Percentiles rank a stretch among this genome's conserved stretches.
Conservation (phyloP, 2,888 invertebrate genomes). For the Antheraea assamensis region DNA sequence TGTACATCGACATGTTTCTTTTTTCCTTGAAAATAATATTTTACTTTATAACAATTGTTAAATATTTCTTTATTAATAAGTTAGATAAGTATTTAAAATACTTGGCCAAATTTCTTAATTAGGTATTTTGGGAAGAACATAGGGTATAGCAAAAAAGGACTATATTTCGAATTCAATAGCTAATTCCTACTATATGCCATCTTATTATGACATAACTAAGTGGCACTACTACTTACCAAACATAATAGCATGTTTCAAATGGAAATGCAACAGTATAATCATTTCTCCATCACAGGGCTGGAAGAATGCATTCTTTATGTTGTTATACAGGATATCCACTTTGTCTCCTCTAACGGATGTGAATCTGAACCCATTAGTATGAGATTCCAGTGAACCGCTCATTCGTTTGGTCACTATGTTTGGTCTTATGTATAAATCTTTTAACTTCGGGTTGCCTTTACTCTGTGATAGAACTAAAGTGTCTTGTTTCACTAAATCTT, state of each 20-base stretch:
- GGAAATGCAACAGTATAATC: constrained; percentile 99
- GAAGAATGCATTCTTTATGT: constrained; percentile 99
- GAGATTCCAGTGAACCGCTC: constrained; percentile 96
- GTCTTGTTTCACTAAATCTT: constrained; percentile 99
- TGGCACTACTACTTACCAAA: constrained; percentile 85
- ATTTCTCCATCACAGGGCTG: constrained; percentile 99
- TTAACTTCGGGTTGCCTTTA: constrained; percentile 98
- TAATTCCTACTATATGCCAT: too few species aligned
- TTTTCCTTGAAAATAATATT: constrained; percentile 84
- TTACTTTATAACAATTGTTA: background rate
- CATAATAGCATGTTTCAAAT: constrained; percentile 99
- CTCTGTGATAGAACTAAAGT: constrained; percentile 95
- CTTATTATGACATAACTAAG: background rate
- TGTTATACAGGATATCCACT: constrained; percentile 99
- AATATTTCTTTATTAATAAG: background rate
- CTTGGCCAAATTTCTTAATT: too few species aligned
- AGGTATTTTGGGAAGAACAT: too few species aligned
- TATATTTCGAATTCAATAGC: too few species aligned
- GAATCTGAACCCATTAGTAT: constrained; percentile 97
- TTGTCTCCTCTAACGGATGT: constrained; percentile 99
- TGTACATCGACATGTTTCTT: constrained; percentile 99
- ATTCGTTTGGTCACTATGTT: constrained; percentile 98
- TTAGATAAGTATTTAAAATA: background rate
- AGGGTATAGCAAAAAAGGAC: too few species aligned
- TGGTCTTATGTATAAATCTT: constrained; percentile 99